Evolutionary conservation across 2,888 invertebrate genomes (phyloP), one percentile per base, ranked within the genome.

Genomic region (Zele albiditarsus): DNA sequence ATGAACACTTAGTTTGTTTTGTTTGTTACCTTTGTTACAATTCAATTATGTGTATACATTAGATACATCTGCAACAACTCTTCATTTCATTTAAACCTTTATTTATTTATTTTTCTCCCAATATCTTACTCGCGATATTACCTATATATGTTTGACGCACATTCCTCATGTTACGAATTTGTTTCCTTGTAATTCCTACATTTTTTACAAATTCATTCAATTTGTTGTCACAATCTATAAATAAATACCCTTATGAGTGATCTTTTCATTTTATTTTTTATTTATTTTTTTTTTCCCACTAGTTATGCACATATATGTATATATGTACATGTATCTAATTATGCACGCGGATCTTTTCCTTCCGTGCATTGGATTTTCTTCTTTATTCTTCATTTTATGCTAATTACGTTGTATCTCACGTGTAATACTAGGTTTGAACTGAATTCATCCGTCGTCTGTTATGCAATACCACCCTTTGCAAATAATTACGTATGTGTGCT

Each of bases 231-330:
- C 75, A 76, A 74, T 80, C 60, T 79, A 82, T 77, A 79, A 79
- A 80, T 83, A 81, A 82, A 84, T 82, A 83, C 82, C 81, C 82
- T 83, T 82, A 80, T 72, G 75, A 77, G 73, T 69, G 74, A 65
- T 66, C 68, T 69, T 46, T 23, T 74, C 66, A 25, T 63, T 69
- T 46, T 62, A 63, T 68, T 23, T 4, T 68, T 33, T 78, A n/a
- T n/a, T n/a, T n/a, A n/a, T n/a, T 62, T 68, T 68, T 23, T 4
- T 68, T 33, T 78, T 80, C 80, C 75, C 80, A 81, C 78, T 79
- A 82, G 71, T 82, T 78, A 74, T 73, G 80, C 77, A 77, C 81
- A 83, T 79, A 82, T 77, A 78, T 80, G 77, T 81, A 65, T 46
- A 67, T 73, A 68, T 69, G 31, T 28, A 33, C 42, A 62, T 20